Base-by-base conservation (phyloP, 2,797 vertebrate genomes). In the Benthosema pterotum region DNA sequence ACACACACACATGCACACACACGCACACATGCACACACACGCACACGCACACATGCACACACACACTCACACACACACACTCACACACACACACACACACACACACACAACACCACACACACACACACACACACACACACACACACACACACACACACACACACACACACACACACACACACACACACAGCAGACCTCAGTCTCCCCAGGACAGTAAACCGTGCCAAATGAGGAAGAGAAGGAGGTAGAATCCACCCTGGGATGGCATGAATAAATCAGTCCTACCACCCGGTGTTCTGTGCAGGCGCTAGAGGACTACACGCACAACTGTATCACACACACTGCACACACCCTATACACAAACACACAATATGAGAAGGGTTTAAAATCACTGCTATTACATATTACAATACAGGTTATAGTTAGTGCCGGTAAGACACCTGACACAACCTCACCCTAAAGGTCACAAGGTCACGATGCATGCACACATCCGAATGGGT, bases 181-280 rank as follows among this genome's bases (percentile, higher is more conserved):
- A 14, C 18, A 25, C 22, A 25, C 52, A 32, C 60, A 57, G 42
- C 66, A 74, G 85, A 83, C 78, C 59, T 13, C 11, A 71, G 75
- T 78, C 84, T 88, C 87, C 59, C 65, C 80, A 82, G 81, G 83
- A 84, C 82, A 79, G 79, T 76, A 84, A 84, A 79, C 78, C 71
- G 59, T 76, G 78, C 84, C 83, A 86, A 89, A 88, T 87, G 80
- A 91, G 86, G 82, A 90, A 83, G 81, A 86, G 79, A 79, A 87
- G 83, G 80, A 87, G 83, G 77, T 73, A 72, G 69, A 79, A 72
- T 67, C 62, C 81, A 83, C 86, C 18, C 74, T 69, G 80, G 80
- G 77, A 84, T 71, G 17, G 22, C 83, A 88, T 91, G 72, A 89
- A 88, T 88, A 87, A 88, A 90, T 87, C 78, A 86, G 58, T 38